These are phyloP conservation scores for Cephalopterus ornatus DNA, from an alignment of 2,113 vertebrate species.

Conservation along the genomic window DNA sequence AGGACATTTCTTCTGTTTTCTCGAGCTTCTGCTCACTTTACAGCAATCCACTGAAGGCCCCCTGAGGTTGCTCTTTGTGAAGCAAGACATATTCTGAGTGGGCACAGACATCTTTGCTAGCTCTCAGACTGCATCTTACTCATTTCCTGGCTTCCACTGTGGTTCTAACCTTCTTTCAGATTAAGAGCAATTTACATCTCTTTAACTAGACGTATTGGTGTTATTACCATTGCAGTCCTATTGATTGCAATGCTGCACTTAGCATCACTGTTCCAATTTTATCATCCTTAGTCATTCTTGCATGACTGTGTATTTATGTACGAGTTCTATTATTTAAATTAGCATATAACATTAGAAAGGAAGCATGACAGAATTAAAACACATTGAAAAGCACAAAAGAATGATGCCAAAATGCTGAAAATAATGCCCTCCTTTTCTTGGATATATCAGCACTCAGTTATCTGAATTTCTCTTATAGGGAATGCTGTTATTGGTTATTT, in stretches of 20 bases:
- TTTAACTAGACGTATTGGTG: slow-evolving; percentile 64
- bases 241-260: slow-evolving; percentile 65
- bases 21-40: background rate
- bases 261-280: slow-evolving; percentile 67
- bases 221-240: slow-evolving; percentile 66
- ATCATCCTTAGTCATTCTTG: slow-evolving; percentile 70
- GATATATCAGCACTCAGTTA: background rate
- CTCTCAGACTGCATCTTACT: background rate
- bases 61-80: slow-evolving; percentile 37
- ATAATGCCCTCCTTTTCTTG: background rate
- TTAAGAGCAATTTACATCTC: slow-evolving; percentile 65
- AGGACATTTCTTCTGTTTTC: slow-evolving; percentile 6
- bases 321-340: slow-evolving; percentile 63
- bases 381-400: slow-evolving; percentile 43
- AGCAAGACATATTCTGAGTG: slow-evolving; percentile 11
- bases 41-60: slow-evolving; percentile 8
- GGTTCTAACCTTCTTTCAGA: slow-evolving; percentile 59
- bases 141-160: slow-evolving; percentile 28
- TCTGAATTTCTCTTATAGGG: background rate
- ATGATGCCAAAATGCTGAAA: slow-evolving; percentile 28
- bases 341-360: slow-evolving; percentile 50
- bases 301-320: slow-evolving; percentile 65
- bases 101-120: slow-evolving; percentile 1
- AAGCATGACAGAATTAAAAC: slow-evolving; percentile 59
- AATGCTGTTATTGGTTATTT: background rate